Evolutionary conservation across 2,113 vertebrate genomes (phyloP).

Genomic region (Puntigrus tetrazona): DNA sequence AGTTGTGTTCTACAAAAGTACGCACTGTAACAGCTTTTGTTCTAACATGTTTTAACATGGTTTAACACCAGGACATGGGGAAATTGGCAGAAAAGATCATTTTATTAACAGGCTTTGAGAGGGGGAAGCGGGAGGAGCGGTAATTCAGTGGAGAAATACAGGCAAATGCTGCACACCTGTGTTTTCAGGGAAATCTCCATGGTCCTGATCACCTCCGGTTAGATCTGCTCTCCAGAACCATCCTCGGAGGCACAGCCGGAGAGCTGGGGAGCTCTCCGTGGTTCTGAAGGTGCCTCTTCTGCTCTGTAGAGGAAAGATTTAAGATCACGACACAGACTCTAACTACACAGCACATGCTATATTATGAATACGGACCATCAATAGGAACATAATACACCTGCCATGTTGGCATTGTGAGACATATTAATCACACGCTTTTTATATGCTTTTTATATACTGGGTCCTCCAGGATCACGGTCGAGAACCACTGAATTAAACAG

Average conservation of each 20-base stretch:
- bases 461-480: not conserved
- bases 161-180: not conserved
- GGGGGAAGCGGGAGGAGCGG: not conserved
- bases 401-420: not conserved
- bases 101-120: not conserved
- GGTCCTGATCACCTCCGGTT: not conserved
- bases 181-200: not conserved
- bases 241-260: not conserved
- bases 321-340: not conserved
- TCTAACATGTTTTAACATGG: not conserved
- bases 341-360: not conserved
- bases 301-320: not conserved
- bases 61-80: not conserved
- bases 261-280: not conserved
- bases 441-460: not conserved
- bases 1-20: not conserved
- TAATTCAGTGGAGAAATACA: not conserved
- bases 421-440: not conserved
- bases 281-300: not conserved
- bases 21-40: not conserved
- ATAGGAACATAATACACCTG: not conserved
- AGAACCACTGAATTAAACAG: not conserved
- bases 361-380: not conserved
- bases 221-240: not conserved
- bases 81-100: not conserved